Percentiles rank a stretch among this genome's conserved stretches.
Conservation (phyloP, 2,888 invertebrate species). For the Nezara viridula region DNA sequence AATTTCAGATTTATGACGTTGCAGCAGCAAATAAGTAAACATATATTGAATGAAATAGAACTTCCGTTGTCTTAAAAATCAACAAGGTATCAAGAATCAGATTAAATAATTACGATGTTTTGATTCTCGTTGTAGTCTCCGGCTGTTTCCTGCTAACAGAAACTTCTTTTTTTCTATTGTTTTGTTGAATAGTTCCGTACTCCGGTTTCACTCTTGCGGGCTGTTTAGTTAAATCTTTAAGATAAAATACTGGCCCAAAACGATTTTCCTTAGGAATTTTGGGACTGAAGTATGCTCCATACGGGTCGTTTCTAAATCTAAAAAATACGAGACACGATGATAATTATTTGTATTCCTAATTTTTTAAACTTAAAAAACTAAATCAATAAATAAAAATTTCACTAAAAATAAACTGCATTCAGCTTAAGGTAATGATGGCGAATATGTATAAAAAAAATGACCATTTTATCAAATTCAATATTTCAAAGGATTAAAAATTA, state of each 20-base stretch:
- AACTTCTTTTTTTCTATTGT: background rate
- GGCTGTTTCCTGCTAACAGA: too few relatives aligned
- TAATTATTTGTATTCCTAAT: background rate
- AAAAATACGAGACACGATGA: background rate
- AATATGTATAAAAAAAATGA: too few relatives aligned
- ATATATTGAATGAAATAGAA: too few relatives aligned
- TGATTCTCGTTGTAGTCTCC: too few relatives aligned
- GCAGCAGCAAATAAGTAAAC: too few relatives aligned
- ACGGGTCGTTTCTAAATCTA: background rate
- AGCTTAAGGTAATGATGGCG: too few relatives aligned
- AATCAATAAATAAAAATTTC: background rate
- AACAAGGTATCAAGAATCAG: background rate
- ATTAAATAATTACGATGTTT: background rate
- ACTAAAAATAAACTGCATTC: too few relatives aligned
- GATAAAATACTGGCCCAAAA: background rate
- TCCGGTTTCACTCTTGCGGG: background rate
- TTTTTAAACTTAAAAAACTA: background rate
- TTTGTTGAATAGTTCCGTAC: background rate
- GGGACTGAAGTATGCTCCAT: background rate
- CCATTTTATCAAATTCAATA: too few relatives aligned
- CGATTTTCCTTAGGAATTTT: background rate
- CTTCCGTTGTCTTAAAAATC: too few relatives aligned
- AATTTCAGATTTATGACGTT: too few relatives aligned
- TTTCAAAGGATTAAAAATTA: too few relatives aligned
- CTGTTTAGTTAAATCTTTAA: background rate